Conservation (phyloP, 2,797 vertebrate species). For the Podarcis siculus region DNA sequence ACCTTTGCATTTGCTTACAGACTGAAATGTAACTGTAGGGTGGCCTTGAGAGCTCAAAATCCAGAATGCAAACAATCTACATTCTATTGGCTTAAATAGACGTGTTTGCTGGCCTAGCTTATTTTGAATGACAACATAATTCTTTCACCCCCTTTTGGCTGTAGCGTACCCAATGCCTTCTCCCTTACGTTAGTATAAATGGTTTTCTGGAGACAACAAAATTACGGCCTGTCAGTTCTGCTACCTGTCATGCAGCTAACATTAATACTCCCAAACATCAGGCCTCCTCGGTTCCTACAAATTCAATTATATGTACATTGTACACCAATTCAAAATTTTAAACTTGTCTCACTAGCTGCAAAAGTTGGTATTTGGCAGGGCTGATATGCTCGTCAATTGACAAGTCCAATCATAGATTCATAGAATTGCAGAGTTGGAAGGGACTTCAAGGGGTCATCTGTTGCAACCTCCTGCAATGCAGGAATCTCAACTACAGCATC, state of each 20-base stretch:
- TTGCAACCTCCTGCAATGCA: no score
- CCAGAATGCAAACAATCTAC: background rate
- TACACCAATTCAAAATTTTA: background rate
- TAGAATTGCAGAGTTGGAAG: background rate
- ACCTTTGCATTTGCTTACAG: background rate
- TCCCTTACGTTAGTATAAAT: background rate
- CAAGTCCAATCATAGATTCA: background rate
- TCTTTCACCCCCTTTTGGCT: background rate
- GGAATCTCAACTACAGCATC: no score
- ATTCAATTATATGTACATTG: background rate
- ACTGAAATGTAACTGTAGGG: background rate
- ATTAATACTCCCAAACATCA: background rate
- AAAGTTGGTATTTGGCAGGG: background rate
- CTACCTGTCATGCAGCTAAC: background rate
- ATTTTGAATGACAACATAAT: background rate
- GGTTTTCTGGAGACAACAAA: background rate
- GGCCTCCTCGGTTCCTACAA: background rate
- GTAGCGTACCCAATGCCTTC: background rate
- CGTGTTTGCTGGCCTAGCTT: background rate
- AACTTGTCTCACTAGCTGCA: background rate
- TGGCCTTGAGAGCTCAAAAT: slow-evolving; percentile 11
- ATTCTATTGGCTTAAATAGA: background rate
- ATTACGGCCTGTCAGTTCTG: background rate
- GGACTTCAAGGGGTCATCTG: no score
- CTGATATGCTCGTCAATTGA: background rate